phyloP scores from a whole-genome alignment of 2,797 vertebrate genomes.

The Alfaro cultratus region DNA sequence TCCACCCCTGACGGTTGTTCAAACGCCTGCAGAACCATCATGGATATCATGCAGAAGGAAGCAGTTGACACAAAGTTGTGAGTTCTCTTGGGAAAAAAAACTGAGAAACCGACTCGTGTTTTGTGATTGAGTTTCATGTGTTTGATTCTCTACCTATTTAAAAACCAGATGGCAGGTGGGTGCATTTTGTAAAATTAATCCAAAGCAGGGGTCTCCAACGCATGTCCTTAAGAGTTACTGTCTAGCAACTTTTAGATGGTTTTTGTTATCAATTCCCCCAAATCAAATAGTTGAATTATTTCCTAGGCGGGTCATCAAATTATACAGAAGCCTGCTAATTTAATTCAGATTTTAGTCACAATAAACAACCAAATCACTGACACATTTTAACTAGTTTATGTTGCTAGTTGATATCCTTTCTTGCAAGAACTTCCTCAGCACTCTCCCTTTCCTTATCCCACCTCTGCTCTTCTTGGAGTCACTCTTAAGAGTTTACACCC shows the following conservation, averaged over 20 bases:
- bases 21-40: slow-evolving; percentile 93
- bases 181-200: neutral
- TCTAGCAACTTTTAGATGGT: neutral
- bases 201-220: neutral
- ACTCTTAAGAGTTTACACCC: neutral
- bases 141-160: neutral
- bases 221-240: neutral
- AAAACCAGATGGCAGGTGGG: neutral
- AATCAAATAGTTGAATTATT: neutral
- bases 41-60: slow-evolving; percentile 99
- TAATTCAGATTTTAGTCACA: neutral
- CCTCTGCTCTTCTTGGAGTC: neutral
- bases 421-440: neutral
- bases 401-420: neutral
- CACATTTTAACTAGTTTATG: neutral
- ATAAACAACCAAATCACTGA: neutral
- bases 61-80: slow-evolving; percentile 98
- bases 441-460: neutral
- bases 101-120: neutral
- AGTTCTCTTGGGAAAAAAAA: slow-evolving; percentile 66
- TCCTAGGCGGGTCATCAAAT: neutral
- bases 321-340: neutral
- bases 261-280: neutral
- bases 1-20: slow-evolving; percentile 97
- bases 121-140: neutral